Percentiles rank a stretch among this genome's conserved stretches.
These are phyloP conservation scores for Hyles euphorbiae DNA, from an alignment of 1,140 invertebrate genomes.

Conservation along the genomic window DNA sequence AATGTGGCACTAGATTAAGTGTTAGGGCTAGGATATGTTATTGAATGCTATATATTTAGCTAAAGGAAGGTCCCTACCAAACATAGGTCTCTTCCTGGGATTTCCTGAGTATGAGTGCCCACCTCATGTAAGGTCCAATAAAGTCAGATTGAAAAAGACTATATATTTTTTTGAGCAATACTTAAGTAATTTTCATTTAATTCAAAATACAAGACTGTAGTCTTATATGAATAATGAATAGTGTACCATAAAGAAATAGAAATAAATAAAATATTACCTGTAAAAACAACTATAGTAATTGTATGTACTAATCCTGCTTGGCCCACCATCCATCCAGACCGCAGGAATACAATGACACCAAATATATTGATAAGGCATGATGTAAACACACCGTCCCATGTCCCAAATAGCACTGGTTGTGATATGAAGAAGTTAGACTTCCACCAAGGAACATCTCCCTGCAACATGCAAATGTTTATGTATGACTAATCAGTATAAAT, in stretches of 20 bases:
- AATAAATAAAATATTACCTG: constrained; percentile 75
- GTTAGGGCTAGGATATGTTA: neutral
- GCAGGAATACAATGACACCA: constrained; percentile 96
- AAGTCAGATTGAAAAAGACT: no score
- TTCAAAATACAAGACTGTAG: no score
- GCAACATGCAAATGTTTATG: constrained; percentile 25
- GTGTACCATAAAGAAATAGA: neutral
- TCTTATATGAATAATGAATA: no score
- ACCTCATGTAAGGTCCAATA: no score
- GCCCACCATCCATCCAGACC: constrained; percentile 97
- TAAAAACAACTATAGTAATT: constrained; percentile 90
- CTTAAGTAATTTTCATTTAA: no score
- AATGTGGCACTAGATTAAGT: neutral
- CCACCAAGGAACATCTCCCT: constrained; percentile 92
- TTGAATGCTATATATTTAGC: no score
- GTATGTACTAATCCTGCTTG: constrained; percentile 94
- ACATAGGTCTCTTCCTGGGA: no score
- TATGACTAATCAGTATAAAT: neutral
- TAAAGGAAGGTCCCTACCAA: no score
- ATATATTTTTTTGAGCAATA: no score
- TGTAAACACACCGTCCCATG: constrained; percentile 98
- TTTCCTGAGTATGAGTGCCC: no score
- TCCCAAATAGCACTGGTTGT: constrained; percentile 95
- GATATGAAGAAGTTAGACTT: constrained; percentile 95
- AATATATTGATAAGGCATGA: constrained; percentile 97